phyloP scores from a whole-genome alignment of 2,113 vertebrate species.

The Podilymbus podiceps region DNA sequence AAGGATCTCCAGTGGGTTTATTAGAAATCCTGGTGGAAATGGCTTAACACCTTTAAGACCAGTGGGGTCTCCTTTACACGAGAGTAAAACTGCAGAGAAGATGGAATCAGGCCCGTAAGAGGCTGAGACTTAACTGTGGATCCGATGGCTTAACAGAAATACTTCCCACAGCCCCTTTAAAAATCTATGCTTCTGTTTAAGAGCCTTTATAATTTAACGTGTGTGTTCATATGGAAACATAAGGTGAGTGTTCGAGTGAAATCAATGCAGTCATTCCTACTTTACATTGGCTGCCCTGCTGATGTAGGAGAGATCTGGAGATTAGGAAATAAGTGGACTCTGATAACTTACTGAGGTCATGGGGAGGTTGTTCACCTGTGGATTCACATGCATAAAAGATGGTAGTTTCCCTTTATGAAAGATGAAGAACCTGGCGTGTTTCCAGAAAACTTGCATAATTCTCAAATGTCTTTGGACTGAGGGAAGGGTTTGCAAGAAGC shows the following conservation, averaged over 20 bases:
- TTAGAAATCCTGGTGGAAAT: not conserved
- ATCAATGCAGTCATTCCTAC: not conserved
- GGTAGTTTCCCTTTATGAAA: not conserved
- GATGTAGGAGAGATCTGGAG: not conserved
- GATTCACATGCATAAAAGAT: not conserved
- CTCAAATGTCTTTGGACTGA: constrained; percentile 52
- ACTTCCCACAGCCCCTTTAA: not conserved
- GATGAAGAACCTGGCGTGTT: constrained; percentile 24
- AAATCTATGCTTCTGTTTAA: constrained; percentile 21
- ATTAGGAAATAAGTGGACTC: not conserved
- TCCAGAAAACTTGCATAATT: constrained; percentile 31
- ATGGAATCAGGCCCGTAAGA: not conserved
- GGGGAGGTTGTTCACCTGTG: not conserved
- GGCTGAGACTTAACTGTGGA: not conserved
- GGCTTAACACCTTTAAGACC: not conserved
- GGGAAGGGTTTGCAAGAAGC: constrained; percentile 25
- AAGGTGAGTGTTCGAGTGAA: not conserved
- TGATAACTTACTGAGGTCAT: not conserved
- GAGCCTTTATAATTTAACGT: constrained; percentile 14
- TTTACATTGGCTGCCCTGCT: constrained; percentile 10
- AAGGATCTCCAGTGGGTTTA: not conserved
- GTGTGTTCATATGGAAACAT: not conserved
- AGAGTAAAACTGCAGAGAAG: not conserved
- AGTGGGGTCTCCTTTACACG: not conserved
- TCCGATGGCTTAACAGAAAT: not conserved